phyloP scores from a whole-genome alignment of 2,888 invertebrate species.

The Agrilus mali region DNA sequence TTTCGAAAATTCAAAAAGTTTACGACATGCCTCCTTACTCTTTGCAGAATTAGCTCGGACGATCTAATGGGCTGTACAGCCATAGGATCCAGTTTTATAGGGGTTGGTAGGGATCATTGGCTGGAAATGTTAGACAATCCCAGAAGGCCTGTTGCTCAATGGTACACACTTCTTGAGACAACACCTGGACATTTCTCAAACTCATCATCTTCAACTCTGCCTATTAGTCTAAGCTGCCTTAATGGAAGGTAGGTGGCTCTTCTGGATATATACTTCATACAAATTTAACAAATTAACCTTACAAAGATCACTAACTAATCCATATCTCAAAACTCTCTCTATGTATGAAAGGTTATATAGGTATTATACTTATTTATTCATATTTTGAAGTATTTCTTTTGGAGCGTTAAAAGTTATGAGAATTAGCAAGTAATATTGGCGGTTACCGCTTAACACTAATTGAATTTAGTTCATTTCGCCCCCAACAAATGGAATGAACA shows the following conservation, averaged over 20 bases:
- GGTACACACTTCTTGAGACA: slow-evolving; percentile 67
- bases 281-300: no score
- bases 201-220: slow-evolving; percentile 38
- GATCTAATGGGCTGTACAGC: slow-evolving; percentile 77
- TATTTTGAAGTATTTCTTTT: no score
- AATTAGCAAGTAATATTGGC: no score
- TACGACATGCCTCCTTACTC: slow-evolving; percentile 1
- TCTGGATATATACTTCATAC: background rate
- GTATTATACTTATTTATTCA: no score
- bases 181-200: slow-evolving; percentile 48
- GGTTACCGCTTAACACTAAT: no score
- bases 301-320: no score
- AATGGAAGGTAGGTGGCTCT: slow-evolving; percentile 46
- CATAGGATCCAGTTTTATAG: slow-evolving; percentile 64
- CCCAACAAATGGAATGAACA: no score
- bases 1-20: no score
- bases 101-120: slow-evolving; percentile 74
- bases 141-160: slow-evolving; percentile 71
- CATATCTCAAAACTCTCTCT: no score
- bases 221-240: slow-evolving; percentile 52
- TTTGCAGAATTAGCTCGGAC: slow-evolving; percentile 67
- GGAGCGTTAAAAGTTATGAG: no score
- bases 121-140: slow-evolving; percentile 74
- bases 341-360: no score
- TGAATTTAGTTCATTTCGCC: no score